Evolutionary conservation across 2,113 vertebrate species (phyloP), one percentile per base, ranked within the genome.

Genomic region (Cyprinodon variegatus): DNA sequence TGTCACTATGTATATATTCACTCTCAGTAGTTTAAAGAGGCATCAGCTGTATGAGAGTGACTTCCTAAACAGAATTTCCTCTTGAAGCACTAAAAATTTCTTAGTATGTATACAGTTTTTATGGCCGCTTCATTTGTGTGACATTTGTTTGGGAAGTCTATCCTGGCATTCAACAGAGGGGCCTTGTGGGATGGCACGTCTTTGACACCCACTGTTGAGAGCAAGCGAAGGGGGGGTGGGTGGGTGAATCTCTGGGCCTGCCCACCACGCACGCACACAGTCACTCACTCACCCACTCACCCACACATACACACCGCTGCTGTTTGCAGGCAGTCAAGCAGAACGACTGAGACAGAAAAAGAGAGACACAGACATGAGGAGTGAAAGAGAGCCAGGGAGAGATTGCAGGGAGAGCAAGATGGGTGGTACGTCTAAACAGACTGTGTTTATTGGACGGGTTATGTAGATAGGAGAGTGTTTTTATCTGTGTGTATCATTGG

Each of bases 101-200:
- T 64, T 62, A 59, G 61, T 41, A 37, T 11, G 57, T 77, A 22
- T 3, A 66, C 37, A n/a, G 61, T 43, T 37, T 67, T 48, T n/a
- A 10, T 65, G 57, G 40, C 60, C 65, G 65, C 79, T 72, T 71
- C 65, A 63, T 64, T 50, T 62, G 43, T 57, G 43, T 69, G 64
- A 46, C 64, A 13, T 69, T 61, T 71, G 82, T 67, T 78, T 68
- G 8, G 70, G 61, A 75, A 63, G 81, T 83, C 82, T 83, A 67
- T 86, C 76, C 87, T 83, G 77, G 83, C 88, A 85, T 87, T 88
- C 69, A 74, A 91, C 83, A 87, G 79, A 79, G 89, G 79, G 83
- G 84, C 83, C 85, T 85, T 88, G 78, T 85, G 86, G 87, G 90
- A 90, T 86, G 88, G 89, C 88, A 92, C 82, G 88, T 91, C 93